Base-by-base conservation (phyloP, 1,140 invertebrate species). In the Diabrotica virgifera region DNA sequence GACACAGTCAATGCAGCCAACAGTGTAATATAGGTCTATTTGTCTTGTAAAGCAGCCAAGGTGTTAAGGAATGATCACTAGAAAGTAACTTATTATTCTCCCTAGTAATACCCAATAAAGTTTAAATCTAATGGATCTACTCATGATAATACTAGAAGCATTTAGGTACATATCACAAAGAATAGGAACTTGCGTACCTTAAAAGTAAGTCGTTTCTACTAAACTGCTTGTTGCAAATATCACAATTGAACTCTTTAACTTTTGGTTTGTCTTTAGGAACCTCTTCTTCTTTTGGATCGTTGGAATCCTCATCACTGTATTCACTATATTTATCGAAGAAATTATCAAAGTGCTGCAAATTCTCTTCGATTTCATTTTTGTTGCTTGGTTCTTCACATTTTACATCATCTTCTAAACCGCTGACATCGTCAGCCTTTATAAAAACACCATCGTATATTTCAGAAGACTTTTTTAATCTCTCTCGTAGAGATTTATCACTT, bases 401-500 rank as follows among this genome's bases (percentile, higher is more conserved):
- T 24, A 24, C 24, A 24, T 1, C 4, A 24, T 24, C 24, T 24
- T 24, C 24, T 24, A 24, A 24, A 24, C 1, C 24, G 9, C 12
- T 57, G 11, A 5, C 55, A 14, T 50, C 12, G 13, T 40, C 46
- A 8, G n/a, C 10, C 24, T 52, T 51, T 52, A 58, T 10, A 35
- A 56, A 14, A 8, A 46, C 40, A 40, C 40, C 57, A 6, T 67
- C 59, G 6, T 63, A 59, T 46, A 51, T 40, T 38, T 69, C 36
- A 35, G 69, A 63, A 10, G 67, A 66, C 62, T 70, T 71, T 53
- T 80, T 83, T 62, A 84, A 81, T 72, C 74, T 82, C 68, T 85
- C 82, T 67, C 82, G 75, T 5, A 89, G 70, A 11, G 84, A 71
- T 53, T 67, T 80, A 72, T 88, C 84, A 11, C 85, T 85, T 70